Base-by-base conservation (phyloP, 2,113 vertebrate genomes). In the Melanostigma gelatinosum region DNA sequence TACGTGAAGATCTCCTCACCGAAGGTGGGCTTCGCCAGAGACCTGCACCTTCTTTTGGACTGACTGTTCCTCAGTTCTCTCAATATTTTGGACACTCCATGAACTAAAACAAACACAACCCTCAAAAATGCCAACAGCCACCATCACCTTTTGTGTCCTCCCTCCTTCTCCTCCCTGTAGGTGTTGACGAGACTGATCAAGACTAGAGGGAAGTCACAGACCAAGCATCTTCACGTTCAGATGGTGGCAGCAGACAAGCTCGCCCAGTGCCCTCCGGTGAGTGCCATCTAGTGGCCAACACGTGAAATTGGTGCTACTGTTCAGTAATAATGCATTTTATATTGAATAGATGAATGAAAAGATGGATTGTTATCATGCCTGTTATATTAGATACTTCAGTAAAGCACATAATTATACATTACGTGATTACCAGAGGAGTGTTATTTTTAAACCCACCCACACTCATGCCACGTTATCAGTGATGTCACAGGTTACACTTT, bases 1-100 rank as follows among this genome's bases (percentile, higher is more conserved):
- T 99, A 99, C 0, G 97, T 99, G 75, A 99, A 99, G 95, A 98
- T 99, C 93, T 98, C 97, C 79, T 98, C 97, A 87, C 97, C 97
- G 42, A 99, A 99, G 96, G 98, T 97, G 93, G 65, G 83, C 48
- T 60, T 52, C 18, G 29, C 11, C 20, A 50, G n/a, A 84, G 29
- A 63, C 34, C 16, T 68, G 6, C 40, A 13, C 27, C 32, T 12
- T 57, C 29, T 54, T 74, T 13, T 42, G 24, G 8, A 38, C 12
- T 6, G 16, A 57, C n/a, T 27, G 20, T 5, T 32, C 27, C 27
- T 38, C 44, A 24, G 22, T 24, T 29, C 11, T n/a, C 16, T 29
- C 46, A 67, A 15, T 42, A 36, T 44, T 42, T 16, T 70, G 18
- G 9, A 20, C 0, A 32, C 8, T 6, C 4, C 2, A 1, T 44